Evolutionary conservation across 2,888 invertebrate species (phyloP), one percentile per base, ranked within the genome.

Genomic region (Idaea straminata): DNA sequence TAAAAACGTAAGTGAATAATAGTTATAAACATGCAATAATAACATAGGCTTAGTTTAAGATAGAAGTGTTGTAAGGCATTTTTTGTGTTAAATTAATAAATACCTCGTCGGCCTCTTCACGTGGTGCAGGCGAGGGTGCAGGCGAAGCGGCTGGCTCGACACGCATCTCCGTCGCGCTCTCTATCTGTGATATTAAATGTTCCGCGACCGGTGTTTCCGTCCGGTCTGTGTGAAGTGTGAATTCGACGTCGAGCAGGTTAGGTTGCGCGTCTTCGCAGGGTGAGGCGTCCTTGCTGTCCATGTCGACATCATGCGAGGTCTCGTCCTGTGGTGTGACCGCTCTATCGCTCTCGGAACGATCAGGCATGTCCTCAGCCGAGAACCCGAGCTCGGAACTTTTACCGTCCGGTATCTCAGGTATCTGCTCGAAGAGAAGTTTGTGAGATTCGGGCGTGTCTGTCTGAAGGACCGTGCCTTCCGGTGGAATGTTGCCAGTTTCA

Each of bases 401-500:
- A 13, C 92, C 92, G 75, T 92, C 91, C 57, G 92, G 92, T 72
- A 92, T 92, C 84, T 92, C 92, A 34, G 92, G 92, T 73, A 92
- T 92, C 80, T 92, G 92, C 80, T 92, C 92, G 77, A 92, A 92
- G 13, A 92, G 76, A 63, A 92, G 79, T 74, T 92, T 92, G 73
- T 92, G 92, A 84, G 92, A 92, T 85, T 92, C 92, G 34, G 92
- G 92, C 35, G 92, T 92, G 67, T 92, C 92, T 57, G 92, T 92
- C 69, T 87, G 92, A 63, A 82, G 73, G 5, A 89, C 83, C 64
- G 81, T 74, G 36, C 36, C 36, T 57, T 87, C 86, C 68, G 85
- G 86, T 61, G 81, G 79, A 69, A 83, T 75, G 72, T 84, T 85
- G 70, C 73, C 77, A 34, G 83, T 75, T 73, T 88, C 89, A 71